Conservation (phyloP, 2,113 vertebrate genomes). For the Oophaga pumilio region DNA sequence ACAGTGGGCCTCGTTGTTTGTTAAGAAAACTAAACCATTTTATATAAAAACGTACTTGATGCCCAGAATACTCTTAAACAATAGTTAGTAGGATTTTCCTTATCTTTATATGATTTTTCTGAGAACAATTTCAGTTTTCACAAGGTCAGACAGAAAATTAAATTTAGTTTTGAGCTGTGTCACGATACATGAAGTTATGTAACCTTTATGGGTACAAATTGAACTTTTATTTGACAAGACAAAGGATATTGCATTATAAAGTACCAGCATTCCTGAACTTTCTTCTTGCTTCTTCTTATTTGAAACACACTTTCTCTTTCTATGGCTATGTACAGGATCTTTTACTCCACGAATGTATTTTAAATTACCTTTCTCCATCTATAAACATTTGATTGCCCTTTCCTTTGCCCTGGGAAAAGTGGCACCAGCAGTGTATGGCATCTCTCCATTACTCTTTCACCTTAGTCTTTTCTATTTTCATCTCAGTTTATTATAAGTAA, state of each 20-base stretch:
- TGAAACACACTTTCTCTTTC: not conserved
- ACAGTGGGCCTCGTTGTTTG: not conserved
- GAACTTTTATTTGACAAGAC: slow-evolving; percentile 38
- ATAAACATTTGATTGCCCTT: not conserved
- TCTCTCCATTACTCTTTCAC: not conserved
- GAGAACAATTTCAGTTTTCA: slow-evolving; percentile 28
- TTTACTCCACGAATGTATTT: not conserved
- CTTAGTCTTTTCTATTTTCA: not conserved
- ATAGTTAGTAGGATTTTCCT: not conserved
- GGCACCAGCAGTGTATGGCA: not conserved
- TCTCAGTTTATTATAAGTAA: not conserved
- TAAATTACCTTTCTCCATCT: not conserved
- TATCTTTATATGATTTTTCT: not conserved
- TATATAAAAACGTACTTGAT: not conserved
- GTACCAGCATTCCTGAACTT: not conserved
- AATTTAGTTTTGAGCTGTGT: slow-evolving; percentile 28
- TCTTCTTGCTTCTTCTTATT: not conserved
- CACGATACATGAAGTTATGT: not conserved
- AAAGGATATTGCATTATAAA: slow-evolving; percentile 1
- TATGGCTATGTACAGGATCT: not conserved
- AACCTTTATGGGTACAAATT: slow-evolving; percentile 31
- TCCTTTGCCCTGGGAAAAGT: no score
- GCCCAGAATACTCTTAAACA: not conserved
- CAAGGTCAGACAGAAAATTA: slow-evolving; percentile 40
- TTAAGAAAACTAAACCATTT: not conserved